Base-by-base conservation (phyloP, 2,888 invertebrate species). In the Germaria angustata region DNA sequence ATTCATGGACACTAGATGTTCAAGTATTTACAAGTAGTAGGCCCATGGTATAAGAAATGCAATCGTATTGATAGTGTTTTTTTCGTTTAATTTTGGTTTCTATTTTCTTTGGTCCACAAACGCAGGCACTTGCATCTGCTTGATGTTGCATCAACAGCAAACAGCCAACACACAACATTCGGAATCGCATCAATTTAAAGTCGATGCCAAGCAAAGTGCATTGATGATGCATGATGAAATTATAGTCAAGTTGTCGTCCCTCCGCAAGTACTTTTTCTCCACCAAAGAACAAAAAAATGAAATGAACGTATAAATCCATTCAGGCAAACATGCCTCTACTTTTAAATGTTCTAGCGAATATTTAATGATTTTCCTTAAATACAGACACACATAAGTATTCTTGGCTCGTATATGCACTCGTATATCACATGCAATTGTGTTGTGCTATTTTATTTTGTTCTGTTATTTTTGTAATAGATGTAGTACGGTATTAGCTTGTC, bases 231-330 rank as follows among this genome's bases (percentile, higher is more conserved):
- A 61, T 77, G 71, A 61, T 79, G 73, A 71, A 84, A 73, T 68
- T 72, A 72, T 71, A 87, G 87, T 87, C 87, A 87, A 88, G 87
- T 88, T 88, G 89, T 88, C 88, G 89, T 88, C 88, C 88, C 89
- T 89, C 88, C 85, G n/a, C 71, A 81, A 76, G 57, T 76, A 76
- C 76, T 63, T 57, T 75, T 76, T 63, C 44, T 75, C 55, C 24
- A 20, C 53, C 61, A 24, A 53, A 53, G 63, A 28, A 5, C 6
- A 28, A 28, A 28, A 28, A 28, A 28, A 28, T 6, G 4, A 28
- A 3, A 28, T 28, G 28, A 5, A 63, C 15, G 32, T 63, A 63
- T 49, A 57, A 68, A 63, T 32, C 22, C 51, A 46, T 79, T 75
- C 34, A 55, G 53, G 66, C 68, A 73, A 66, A 51, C 51, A 34